A percentile compares a stretch with the other conserved stretches of the same genome.
These are phyloP conservation scores for Grallaria varia DNA, from an alignment of 2,113 vertebrate genomes.

Conservation along the genomic window DNA sequence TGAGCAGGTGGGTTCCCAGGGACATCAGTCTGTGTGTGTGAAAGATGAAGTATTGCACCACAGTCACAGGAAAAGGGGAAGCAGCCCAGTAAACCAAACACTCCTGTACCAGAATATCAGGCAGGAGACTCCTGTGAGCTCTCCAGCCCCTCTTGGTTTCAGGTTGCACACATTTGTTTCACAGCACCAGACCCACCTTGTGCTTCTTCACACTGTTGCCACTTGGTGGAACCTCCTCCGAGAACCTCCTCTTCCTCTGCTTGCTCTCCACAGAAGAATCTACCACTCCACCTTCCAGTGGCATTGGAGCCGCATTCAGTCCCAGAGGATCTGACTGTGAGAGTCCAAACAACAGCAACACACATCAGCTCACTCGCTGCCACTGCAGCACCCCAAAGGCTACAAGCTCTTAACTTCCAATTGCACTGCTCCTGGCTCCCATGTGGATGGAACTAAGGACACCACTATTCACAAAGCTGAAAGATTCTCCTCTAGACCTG, in stretches of 20 bases:
- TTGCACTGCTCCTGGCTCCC: background rate
- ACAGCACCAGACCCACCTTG: constrained; percentile 72
- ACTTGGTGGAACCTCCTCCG: constrained; percentile 83
- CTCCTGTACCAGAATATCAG: background rate
- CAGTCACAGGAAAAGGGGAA: background rate
- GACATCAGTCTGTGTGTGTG: constrained; percentile 70
- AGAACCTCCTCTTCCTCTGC: constrained; percentile 85
- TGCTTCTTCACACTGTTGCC: constrained; percentile 86
- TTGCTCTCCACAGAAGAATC: constrained; percentile 84
- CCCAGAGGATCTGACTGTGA: constrained; percentile 93
- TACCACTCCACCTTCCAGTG: constrained; percentile 78
- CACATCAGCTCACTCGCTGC: background rate
- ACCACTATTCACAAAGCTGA: background rate
- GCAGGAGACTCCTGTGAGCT: rapidly evolving
- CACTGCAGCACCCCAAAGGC: background rate
- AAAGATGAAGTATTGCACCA: background rate
- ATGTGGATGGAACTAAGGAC: background rate
- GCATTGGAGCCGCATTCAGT: constrained; percentile 87
- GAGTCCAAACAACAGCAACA: background rate
- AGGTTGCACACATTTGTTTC: background rate
- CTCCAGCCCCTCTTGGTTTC: background rate
- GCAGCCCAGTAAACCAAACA: background rate
- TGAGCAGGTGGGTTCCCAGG: constrained; percentile 78
- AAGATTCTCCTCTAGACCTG: background rate
- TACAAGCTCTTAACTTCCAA: background rate